Base-by-base conservation (phyloP, 2,888 invertebrate species). In the Myopa testacea region DNA sequence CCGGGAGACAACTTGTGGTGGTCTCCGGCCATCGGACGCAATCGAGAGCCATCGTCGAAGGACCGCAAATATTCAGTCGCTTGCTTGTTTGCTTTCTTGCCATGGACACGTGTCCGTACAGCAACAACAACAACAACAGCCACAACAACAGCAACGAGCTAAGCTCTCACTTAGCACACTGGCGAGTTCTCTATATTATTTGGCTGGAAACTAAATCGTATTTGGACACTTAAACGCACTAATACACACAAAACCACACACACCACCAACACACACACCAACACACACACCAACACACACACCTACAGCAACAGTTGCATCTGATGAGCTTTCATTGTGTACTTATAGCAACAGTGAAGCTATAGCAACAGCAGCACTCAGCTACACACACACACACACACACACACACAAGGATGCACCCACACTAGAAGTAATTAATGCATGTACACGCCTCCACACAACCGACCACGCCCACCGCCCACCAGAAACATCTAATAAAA, bases 261-360 rank as follows among this genome's bases (percentile, higher is more conserved):
- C 34, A 37, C 40, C 26, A 26, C 26, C 26, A 26, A 26, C 26
- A 26, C 26, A 26, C 2, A 26, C 26, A 26, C n/a, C 12, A 19
- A 19, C 40, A 26, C 69, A 12, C 45, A 19, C 69, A 50, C 50
- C 16, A 12, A 26, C 10, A 19, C 69, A 50, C 7, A 12, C 45
- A n/a, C 37, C 7, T 12, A 37, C 50, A 1, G 19, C 62, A 34
- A 34, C 63, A 34, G 37, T 65, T 14, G 34, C 63, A 8, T 65
- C 12, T 37, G 34, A 26, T 37, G 12, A 26, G 10, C 63, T 37
- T 37, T 37, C 63, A 65, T 1, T 14, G 19, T 45, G 68, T 45
- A n/a, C 37, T 69, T 69, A 19, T 69, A 45, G 19, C 69, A 69
- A 45, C 69, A 50, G 26, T 40, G n/a, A 69, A 50, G 8, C 19